Base-by-base conservation (phyloP, 30 jellyfish, hydroid and myxozoan genomes). In the Turritopsis rubra region DNA sequence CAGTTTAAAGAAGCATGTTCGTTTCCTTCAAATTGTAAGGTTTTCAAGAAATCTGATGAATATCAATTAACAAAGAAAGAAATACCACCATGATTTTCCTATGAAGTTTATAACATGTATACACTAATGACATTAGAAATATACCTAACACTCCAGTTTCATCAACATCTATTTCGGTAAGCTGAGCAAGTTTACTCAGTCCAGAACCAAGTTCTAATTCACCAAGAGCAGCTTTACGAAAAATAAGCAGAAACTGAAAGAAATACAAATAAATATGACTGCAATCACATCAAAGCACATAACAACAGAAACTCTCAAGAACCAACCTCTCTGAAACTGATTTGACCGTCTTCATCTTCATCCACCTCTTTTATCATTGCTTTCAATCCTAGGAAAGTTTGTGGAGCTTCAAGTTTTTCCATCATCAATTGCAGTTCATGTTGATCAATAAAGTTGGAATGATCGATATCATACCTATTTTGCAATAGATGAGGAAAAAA, bases 381-480 rank as follows among this genome's bases (percentile, higher is more conserved):
- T 71, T 93, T 93, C 75, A 93, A 80, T 0, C 98, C 98, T 8
- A 93, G 72, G 75, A 84, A 93, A 8, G 98, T 93, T 73, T 93
- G 98, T n/a, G 98, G 98, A 28, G 98, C 98, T 22, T 82, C 96
- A 19, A 93, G 75, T 68, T 93, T 93, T 74, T 93, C 98, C 98
- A 93, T 93, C 98, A 93, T 93, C 29, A 88, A 85, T 75, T 93
- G 98, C 19, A 93, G 87, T 83, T 93, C 98, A 31, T 73, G 66
- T 75, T 93, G 98, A 80, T 88, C 96, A 81, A 93, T 85, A 73
- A 84, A 88, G 28, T 82, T 74, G 83, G 89, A 87, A 53, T 93
- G 85, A 60, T 86, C 96, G 30, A 84, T 80, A 79, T 93, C 98
- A 79, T 93, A 93, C 76, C 98, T 92, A 72, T 41, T 41, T 41